Evolutionary conservation across 2,888 invertebrate genomes (phyloP).

Genomic region (Cremastinae sp.): DNA sequence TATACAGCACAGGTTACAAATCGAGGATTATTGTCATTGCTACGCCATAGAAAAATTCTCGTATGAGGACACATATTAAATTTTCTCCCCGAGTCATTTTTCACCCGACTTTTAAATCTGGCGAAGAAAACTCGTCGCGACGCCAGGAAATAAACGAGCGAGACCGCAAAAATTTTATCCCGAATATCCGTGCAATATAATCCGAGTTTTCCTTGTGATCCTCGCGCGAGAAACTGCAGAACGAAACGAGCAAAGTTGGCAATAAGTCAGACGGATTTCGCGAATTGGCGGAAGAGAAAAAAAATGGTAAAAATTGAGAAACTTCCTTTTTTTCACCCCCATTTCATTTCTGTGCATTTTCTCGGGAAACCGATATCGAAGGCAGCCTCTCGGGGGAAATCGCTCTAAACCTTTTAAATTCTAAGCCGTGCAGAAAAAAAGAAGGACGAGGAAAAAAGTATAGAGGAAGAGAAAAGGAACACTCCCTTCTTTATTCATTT

Average conservation of each 20-base stretch:
- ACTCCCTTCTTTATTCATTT: conserved; percentile 39
- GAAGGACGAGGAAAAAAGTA: conserved; percentile 51
- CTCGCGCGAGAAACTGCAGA: too few species aligned
- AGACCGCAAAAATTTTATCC: conserved; percentile 37
- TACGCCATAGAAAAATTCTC: not conserved
- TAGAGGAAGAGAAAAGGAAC: conserved; percentile 44
- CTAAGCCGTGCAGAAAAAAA: conserved; percentile 67
- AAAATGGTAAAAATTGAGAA: conserved; percentile 51
- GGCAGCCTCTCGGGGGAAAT: conserved; percentile 77
- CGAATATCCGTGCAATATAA: too few species aligned
- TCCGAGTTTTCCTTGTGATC: conserved; percentile 3
- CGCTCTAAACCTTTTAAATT: conserved; percentile 80
- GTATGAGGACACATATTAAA: conserved; percentile 50
- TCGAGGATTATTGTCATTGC: not conserved
- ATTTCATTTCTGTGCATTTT: conserved; percentile 21
- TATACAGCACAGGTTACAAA: not conserved
- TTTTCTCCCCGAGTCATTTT: conserved; percentile 67
- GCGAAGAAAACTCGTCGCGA: conserved; percentile 7
- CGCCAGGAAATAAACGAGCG: conserved; percentile 12
- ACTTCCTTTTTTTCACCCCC: conserved; percentile 11
- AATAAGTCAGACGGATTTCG: conserved; percentile 67
- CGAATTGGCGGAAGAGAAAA: conserved; percentile 50
- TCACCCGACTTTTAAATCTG: conserved; percentile 53
- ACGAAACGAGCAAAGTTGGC: conserved; percentile 63
- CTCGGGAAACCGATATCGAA: conserved; percentile 64